These are phyloP conservation scores for Archocentrus centrarchus DNA, from an alignment of 2,113 vertebrate species.

Conservation along the genomic window DNA sequence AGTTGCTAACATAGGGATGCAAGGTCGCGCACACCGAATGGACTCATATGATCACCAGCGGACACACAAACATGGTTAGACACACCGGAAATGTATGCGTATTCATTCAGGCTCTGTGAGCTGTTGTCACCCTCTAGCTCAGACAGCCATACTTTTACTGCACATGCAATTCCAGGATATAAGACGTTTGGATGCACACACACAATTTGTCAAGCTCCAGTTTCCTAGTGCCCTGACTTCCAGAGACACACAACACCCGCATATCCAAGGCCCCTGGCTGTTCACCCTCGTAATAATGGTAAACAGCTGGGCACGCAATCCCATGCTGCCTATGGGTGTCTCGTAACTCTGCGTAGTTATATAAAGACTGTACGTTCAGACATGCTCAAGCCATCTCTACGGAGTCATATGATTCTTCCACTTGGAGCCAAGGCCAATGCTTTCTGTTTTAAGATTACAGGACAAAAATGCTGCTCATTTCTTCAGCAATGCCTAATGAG, in stretches of 20 bases:
- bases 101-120: conserved; percentile 16
- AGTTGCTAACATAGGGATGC: conserved; percentile 41
- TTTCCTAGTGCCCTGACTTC: conserved; percentile 63
- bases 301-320: conserved; percentile 77
- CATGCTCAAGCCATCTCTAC: conserved; percentile 39
- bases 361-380: conserved; percentile 68
- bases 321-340: conserved; percentile 37
- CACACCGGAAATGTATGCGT: background rate
- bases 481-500: background rate
- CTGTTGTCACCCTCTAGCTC: conserved; percentile 13
- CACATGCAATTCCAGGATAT: background rate
- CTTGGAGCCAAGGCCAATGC: conserved; percentile 25
- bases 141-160: conserved; percentile 5
- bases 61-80: background rate
- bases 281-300: conserved; percentile 72
- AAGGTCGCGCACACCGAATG: conserved; percentile 32
- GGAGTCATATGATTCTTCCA: conserved; percentile 45
- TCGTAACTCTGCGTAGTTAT: conserved; percentile 60
- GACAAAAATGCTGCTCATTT: background rate
- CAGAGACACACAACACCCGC: conserved; percentile 65
- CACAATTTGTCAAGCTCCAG: conserved; percentile 56
- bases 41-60: background rate
- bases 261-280: conserved; percentile 54
- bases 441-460: conserved; percentile 14
- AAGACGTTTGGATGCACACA: conserved; percentile 21